Conservation (phyloP, 1,140 invertebrate genomes). For the Metopolophium dirhodum region DNA sequence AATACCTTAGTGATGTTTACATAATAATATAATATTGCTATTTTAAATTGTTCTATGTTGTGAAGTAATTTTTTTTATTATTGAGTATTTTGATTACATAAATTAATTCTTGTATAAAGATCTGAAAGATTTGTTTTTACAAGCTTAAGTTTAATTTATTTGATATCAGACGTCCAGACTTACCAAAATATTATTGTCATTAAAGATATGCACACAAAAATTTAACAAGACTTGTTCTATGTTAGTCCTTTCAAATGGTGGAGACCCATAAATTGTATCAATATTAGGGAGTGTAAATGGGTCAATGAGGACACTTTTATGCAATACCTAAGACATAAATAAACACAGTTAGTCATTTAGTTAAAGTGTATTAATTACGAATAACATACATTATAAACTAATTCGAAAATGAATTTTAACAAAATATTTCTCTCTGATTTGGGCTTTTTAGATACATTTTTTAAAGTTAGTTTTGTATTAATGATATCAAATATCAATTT, state of each 20-base stretch:
- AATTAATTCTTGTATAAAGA: neutral
- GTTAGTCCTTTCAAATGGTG: neutral
- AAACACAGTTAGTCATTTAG: neutral
- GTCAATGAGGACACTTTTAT: too few relatives aligned
- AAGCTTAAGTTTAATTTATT: neutral
- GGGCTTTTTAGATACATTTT: neutral
- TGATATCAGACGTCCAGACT: neutral
- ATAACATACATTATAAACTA: neutral
- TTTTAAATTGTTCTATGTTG: neutral
- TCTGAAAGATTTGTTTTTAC: neutral
- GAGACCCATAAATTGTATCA: constrained; percentile 19
- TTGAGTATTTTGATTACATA: neutral
- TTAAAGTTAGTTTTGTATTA: neutral
- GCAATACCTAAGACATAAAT: neutral
- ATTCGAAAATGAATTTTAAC: neutral
- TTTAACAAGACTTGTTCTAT: neutral
- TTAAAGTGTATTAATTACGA: neutral
- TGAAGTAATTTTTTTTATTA: neutral
- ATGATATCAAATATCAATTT: neutral
- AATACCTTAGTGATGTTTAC: too few relatives aligned
- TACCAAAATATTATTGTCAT: neutral
- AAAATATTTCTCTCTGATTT: neutral
- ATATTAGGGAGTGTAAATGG: neutral
- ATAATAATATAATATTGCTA: neutral
- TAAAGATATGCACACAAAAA: neutral